Percentiles rank a stretch among this genome's conserved stretches.
Conservation (phyloP, 1,140 invertebrate species). For the Papilio dardanus region DNA sequence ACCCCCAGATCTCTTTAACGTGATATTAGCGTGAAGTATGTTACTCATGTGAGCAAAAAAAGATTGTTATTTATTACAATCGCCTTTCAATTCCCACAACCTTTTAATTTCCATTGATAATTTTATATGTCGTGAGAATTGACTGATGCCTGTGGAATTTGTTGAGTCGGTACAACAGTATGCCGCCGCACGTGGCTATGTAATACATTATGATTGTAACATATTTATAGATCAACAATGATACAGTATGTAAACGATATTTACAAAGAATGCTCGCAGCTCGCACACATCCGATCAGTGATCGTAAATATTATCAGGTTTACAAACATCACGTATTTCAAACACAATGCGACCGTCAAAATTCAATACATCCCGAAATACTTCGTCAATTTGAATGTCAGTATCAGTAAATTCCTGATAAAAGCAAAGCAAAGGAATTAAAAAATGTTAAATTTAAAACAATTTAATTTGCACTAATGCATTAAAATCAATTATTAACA, state of each 20-base stretch:
- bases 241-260: slow-evolving; percentile 20
- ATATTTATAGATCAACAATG: slow-evolving; percentile 22
- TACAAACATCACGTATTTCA: not conserved
- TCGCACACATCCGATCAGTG: not conserved
- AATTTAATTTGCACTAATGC: too few species aligned
- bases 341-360: not conserved
- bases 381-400: not conserved
- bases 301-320: not conserved
- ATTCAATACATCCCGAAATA: not conserved
- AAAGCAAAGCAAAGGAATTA: not conserved
- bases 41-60: not conserved
- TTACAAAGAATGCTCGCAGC: slow-evolving; percentile 6
- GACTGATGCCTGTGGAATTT: slow-evolving; percentile 54
- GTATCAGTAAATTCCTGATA: not conserved
- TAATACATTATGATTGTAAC: slow-evolving; percentile 3
- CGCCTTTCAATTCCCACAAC: slow-evolving; percentile 1
- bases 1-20: not conserved
- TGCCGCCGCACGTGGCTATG: slow-evolving; percentile 28
- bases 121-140: slow-evolving; percentile 59
- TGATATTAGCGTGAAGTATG: not conserved
- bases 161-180: slow-evolving; percentile 53
- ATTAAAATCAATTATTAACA: not conserved
- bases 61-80: not conserved
- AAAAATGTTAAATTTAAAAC: too few species aligned
- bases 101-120: slow-evolving; percentile 28